Evolutionary conservation across 92 coral and sea anemone species (phyloP), one percentile per base, ranked within the genome.

Genomic region (Siderastrea siderea): DNA sequence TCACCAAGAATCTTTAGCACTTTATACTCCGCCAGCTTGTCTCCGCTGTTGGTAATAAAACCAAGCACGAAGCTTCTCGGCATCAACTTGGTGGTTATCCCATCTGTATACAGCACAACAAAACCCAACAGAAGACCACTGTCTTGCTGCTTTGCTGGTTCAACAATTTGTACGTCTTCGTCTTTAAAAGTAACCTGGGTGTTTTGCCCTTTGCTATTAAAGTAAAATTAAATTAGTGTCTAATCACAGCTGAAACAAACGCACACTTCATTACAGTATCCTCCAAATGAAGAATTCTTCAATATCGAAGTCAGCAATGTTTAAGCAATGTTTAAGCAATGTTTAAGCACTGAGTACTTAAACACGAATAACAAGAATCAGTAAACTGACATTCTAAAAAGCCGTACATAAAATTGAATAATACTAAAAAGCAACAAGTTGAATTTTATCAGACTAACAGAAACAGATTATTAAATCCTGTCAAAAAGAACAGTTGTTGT

Each of bases 21-120:
- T n/a, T 84, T 46, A 45, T 84, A 63, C 15, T 63, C 88, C n/a
- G 88, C 88, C 62, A 84, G 11, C 15, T 26, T 43, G 82, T 73
- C 45, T 43, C 16, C 69, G 11, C 48, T 16, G 0, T 5, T 43
- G 4, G 6, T 16, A 13, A 84, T 48, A 54, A 74, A 66, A 3
- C 50, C 47, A 62, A 14, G 46, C 6, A 84, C 6, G 15, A 84
- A 54, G 49, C 12, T 43, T 74, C 48, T 64, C 12, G 88, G 65
- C 57, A 84, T 17, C 65, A 74, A 74, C 44, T 26, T 17, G 8
- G 46, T 73, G 74, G 47, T 70, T 49, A 11, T 53, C 8, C 66
- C 58, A 13, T 46, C 48, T 8, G 6, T 70, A 38, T 53, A 57
- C 52, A 82, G 62, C 67, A 82, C 68, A 69, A 47, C 86, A 70